Conservation (phyloP, 2,888 invertebrate genomes). For the Punctoribates punctum region DNA sequence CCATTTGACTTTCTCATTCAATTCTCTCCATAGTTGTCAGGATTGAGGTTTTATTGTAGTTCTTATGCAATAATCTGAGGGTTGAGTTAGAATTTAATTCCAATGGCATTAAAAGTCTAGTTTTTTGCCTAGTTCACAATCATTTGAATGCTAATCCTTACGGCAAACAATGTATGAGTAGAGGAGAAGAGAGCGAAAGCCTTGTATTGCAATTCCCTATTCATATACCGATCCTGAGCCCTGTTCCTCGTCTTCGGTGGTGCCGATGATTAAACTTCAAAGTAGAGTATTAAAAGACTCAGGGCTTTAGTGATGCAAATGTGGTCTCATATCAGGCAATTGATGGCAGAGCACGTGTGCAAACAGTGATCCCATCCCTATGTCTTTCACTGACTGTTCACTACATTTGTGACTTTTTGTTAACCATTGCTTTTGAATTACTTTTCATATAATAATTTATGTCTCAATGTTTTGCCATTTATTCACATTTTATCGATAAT, state of each 20-base stretch:
- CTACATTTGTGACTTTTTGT: too few relatives aligned
- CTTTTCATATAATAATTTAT: too few relatives aligned
- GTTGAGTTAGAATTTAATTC: conserved; percentile 1
- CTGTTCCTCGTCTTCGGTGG: too few relatives aligned
- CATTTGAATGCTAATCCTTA: conserved; percentile 21
- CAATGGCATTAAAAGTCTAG: neutral
- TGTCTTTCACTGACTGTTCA: too few relatives aligned
- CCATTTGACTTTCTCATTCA: too few relatives aligned
- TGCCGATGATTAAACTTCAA: conserved; percentile 9
- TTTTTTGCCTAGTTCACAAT: conserved; percentile 12
- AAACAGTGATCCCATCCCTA: neutral
- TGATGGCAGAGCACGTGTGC: conserved; percentile 21
- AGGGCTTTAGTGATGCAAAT: neutral
- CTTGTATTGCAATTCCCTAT: conserved; percentile 5
- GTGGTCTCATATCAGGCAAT: conserved; percentile 12
- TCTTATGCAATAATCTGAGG: neutral
- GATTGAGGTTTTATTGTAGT: neutral
- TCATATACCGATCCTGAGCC: too few relatives aligned
- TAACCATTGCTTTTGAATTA: too few relatives aligned
- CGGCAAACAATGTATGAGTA: conserved; percentile 13
- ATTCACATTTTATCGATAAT: too few relatives aligned
- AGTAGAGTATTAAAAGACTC: neutral
- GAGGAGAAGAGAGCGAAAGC: too few relatives aligned
- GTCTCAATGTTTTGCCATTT: too few relatives aligned
- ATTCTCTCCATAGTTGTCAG: too few relatives aligned